A percentile compares a stretch with the other conserved stretches of the same genome.
phyloP scores from a whole-genome alignment of 2,797 vertebrate genomes.

The Tenualosa thibaudeaui region DNA sequence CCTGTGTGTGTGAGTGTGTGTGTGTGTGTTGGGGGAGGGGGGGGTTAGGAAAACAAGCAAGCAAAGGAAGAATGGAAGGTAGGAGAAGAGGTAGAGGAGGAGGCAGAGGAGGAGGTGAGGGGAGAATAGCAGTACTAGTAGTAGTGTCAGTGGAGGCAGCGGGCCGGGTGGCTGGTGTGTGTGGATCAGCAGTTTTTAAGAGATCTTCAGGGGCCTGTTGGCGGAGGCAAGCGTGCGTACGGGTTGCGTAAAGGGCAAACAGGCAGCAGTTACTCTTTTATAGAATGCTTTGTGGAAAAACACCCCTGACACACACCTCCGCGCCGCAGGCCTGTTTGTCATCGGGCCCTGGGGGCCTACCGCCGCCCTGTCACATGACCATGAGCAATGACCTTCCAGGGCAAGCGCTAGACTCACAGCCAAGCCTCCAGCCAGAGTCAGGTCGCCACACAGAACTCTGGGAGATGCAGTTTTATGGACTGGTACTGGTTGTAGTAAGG shows the following conservation, averaged over 20 bases:
- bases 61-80: not conserved
- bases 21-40: not conserved
- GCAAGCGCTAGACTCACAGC: slow-evolving; percentile 26
- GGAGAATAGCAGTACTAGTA: slow-evolving; percentile 64
- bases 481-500: not conserved
- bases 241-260: slow-evolving; percentile 79
- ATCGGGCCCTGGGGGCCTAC: slow-evolving; percentile 74
- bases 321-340: slow-evolving; percentile 78
- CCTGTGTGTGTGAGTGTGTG: no score
- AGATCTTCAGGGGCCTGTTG: slow-evolving; percentile 83
- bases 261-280: slow-evolving; percentile 82
- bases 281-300: slow-evolving; percentile 84
- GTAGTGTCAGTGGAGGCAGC: slow-evolving; percentile 56
- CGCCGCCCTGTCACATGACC: slow-evolving; percentile 72
- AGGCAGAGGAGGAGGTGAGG: slow-evolving; percentile 44
- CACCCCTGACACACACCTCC: slow-evolving; percentile 81
- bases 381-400: slow-evolving; percentile 75
- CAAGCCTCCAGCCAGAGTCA: not conserved
- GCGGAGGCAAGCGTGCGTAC: slow-evolving; percentile 64
- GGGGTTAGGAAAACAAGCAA: slow-evolving; percentile 37
- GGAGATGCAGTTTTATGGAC: not conserved
- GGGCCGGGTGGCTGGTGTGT: slow-evolving; percentile 57
- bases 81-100: slow-evolving; percentile 33
- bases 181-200: slow-evolving; percentile 82
- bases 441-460: not conserved